Percentiles rank a stretch among this genome's conserved stretches.
phyloP scores from a whole-genome alignment of 2,113 vertebrate species.

The Plectropomus leopardus region DNA sequence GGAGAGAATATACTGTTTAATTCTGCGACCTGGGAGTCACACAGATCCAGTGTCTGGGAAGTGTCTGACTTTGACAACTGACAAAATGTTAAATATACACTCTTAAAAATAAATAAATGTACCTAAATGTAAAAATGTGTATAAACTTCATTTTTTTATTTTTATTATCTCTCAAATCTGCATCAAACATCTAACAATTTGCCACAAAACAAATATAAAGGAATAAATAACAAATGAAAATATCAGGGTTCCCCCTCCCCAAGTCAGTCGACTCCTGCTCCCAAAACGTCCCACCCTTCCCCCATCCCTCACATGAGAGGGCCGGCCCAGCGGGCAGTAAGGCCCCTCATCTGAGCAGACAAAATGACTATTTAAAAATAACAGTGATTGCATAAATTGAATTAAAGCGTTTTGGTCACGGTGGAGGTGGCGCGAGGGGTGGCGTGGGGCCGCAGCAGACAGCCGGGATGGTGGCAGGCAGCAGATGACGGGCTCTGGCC shows the following conservation, averaged over 20 bases:
- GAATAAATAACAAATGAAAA: slow-evolving; percentile 59
- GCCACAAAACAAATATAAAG: slow-evolving; percentile 42
- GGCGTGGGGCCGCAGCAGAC: slow-evolving; percentile 84
- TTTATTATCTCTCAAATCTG: not conserved
- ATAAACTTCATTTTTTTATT: too few species aligned
- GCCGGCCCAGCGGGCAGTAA: slow-evolving; percentile 79
- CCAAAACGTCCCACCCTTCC: slow-evolving; percentile 51
- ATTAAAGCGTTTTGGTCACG: slow-evolving; percentile 98
- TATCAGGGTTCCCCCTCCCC: slow-evolving; percentile 30
- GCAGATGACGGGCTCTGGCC: slow-evolving; percentile 96
- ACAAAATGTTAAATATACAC: slow-evolving; percentile 16
- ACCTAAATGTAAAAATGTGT: too few species aligned
- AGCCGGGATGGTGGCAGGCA: slow-evolving; percentile 90
- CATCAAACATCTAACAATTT: slow-evolving; percentile 19
- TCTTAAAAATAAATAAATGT: not conserved
- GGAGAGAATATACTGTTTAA: slow-evolving; percentile 53
- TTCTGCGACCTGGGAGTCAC: slow-evolving; percentile 50
- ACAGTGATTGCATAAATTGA: slow-evolving; percentile 99
- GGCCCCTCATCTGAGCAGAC: slow-evolving; percentile 92
- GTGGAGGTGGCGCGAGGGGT: slow-evolving; percentile 88
- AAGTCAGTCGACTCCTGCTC: slow-evolving; percentile 61
- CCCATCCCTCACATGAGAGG: slow-evolving; percentile 73
- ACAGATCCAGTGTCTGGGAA: slow-evolving; percentile 43
- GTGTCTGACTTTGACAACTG: slow-evolving; percentile 68
- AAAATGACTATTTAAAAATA: slow-evolving; percentile 99